These are phyloP conservation scores for Ptilorrhoa leucosticta DNA, from an alignment of 2,113 vertebrate genomes.

Conservation along the genomic window DNA sequence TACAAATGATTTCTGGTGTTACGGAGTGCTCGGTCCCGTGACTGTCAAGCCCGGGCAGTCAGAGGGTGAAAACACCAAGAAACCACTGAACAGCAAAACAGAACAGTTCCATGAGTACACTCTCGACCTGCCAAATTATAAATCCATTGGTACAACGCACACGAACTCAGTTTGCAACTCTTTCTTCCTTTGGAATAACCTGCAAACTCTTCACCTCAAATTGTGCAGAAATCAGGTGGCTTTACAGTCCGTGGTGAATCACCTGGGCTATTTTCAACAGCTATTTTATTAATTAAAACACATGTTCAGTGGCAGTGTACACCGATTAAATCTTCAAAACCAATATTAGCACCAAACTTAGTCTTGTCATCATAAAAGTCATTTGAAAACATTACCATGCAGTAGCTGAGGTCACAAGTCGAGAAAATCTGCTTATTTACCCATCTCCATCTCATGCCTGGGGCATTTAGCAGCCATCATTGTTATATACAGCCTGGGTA, in stretches of 20 bases:
- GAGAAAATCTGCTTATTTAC: slow-evolving; percentile 53
- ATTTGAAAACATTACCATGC: slow-evolving; percentile 51
- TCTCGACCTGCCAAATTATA: slow-evolving; percentile 34
- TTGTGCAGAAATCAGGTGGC: slow-evolving; percentile 32
- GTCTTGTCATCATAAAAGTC: slow-evolving; percentile 58
- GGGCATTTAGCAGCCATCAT: background rate
- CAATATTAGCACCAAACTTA: slow-evolving; percentile 44
- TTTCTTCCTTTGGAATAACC: slow-evolving; percentile 47
- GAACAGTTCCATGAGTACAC: slow-evolving; percentile 28
- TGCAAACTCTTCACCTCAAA: slow-evolving; percentile 35
- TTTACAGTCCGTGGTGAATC: slow-evolving; percentile 1
- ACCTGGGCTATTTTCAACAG: background rate
- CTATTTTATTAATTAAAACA: slow-evolving; percentile 42
- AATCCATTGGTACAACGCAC: slow-evolving; percentile 40
- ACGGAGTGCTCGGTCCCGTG: background rate
- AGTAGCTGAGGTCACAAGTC: slow-evolving; percentile 54
- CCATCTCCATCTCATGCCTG: slow-evolving; percentile 46
- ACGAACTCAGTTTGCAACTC: slow-evolving; percentile 26
- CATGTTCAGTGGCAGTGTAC: slow-evolving; percentile 1
- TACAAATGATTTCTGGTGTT: background rate
- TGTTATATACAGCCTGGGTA: background rate
- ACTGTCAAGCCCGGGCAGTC: background rate
- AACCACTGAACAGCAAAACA: background rate
- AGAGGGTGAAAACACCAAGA: background rate
- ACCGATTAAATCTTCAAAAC: slow-evolving; percentile 32